A percentile compares a stretch with the other conserved stretches of the same genome.
Evolutionary conservation across 2,888 invertebrate genomes (phyloP).

Genomic region (Drosophila borealis): DNA sequence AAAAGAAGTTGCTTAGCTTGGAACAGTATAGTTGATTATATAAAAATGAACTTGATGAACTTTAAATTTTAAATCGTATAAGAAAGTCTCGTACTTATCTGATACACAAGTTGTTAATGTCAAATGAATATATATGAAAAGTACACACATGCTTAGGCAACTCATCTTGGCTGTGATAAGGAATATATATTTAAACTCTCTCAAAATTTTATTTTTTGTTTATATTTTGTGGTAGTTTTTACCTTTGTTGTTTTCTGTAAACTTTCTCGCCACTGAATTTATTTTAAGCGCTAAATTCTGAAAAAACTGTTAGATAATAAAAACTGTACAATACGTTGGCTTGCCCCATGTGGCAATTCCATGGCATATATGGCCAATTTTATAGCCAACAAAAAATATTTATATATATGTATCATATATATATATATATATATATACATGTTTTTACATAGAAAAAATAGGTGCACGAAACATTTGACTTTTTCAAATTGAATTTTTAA

Average conservation of each 20-base stretch:
- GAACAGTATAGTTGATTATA: no score
- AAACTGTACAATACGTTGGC: constrained; percentile 32
- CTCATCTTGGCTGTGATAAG: no score
- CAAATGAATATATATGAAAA: no score
- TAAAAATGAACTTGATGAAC: no score
- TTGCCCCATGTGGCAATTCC: constrained; percentile 23
- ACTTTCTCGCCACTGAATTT: not conserved
- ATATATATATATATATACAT: not conserved
- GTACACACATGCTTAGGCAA: no score
- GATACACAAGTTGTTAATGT: no score
- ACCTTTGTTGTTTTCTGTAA: not conserved
- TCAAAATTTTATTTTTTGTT: not conserved
- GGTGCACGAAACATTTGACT: constrained; percentile 26
- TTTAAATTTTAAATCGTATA: no score
- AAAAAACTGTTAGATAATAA: constrained; percentile 32
- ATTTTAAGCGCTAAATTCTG: constrained; percentile 13
- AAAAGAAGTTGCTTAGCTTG: no score
- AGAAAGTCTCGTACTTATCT: no score
- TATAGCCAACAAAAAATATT: constrained; percentile 8
- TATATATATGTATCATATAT: not conserved
- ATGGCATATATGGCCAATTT: constrained; percentile 45
- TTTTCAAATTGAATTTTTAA: constrained; percentile 75
- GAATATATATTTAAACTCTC: no score
- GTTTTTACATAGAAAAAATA: constrained; percentile 18
- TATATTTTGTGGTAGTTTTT: not conserved